phyloP scores from a whole-genome alignment of 2,888 invertebrate species.

The Drosophila prostipennis region DNA sequence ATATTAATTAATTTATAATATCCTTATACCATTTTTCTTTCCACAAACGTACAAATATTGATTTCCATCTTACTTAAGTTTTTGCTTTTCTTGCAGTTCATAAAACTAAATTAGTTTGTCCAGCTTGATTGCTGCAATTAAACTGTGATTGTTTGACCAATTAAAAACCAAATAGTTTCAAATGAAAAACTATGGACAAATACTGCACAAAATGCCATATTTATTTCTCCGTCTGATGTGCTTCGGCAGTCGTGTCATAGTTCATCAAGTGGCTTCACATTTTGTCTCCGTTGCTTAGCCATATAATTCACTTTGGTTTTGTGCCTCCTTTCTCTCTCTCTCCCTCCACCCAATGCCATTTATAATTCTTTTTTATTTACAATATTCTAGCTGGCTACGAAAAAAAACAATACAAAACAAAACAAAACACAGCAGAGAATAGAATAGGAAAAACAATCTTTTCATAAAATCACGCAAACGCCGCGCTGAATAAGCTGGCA shows the following conservation, averaged over 20 bases:
- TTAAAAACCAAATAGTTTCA: neutral
- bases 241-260: conserved; percentile 9
- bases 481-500: conserved; percentile 50
- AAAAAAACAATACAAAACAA: conserved; percentile 31
- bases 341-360: conserved; percentile 31
- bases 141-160: conserved; percentile 12
- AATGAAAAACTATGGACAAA: conserved; percentile 14
- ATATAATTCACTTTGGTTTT: conserved; percentile 37
- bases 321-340: neutral
- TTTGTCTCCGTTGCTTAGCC: conserved; percentile 32
- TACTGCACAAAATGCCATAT: neutral
- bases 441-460: conserved; percentile 28
- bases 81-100: neutral
- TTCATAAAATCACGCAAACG: conserved; percentile 60
- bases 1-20: neutral
- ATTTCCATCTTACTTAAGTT: neutral
- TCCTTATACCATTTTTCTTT: neutral
- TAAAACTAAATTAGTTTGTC: neutral
- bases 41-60: neutral
- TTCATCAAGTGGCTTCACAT: conserved; percentile 26
- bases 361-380: conserved; percentile 40
- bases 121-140: conserved; percentile 10
- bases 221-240: conserved; percentile 1
- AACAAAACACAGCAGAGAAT: conserved; percentile 3
- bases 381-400: conserved; percentile 6